Base-by-base conservation (phyloP, 2,888 invertebrate species). In the Cheilosia variabilis region DNA sequence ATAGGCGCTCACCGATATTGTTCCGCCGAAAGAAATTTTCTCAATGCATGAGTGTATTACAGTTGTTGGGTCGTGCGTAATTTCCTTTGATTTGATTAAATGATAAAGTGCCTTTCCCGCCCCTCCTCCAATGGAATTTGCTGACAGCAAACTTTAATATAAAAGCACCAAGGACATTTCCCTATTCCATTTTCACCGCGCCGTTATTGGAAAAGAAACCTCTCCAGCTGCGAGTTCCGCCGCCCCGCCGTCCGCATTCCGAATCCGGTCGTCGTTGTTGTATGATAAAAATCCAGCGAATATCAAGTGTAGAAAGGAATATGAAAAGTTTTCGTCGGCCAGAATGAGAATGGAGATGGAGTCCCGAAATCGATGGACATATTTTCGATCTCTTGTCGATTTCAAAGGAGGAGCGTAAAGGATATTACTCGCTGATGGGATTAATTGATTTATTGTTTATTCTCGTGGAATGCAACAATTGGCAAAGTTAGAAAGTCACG, bases 21-120 rank as follows among this genome's bases (percentile, higher is more conserved):
- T 60, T 60, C 47, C 58, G 27, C 1, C 37, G 27, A 37, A 34
- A 37, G 22, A 41, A 71, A 58, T 60, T 37, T 71, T 58, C 41
- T 27, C 15, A 58, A 37, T 37, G 58, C 71, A 47, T 47, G 2
- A 7, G 9, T 17, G 45, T 47, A 47, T 9, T n/a, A 72, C 52
- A 72, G 60, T 62, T 62, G 60, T 68, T 31, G 52, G 50, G n/a
- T 52, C 52, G 52, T 60, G 41, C 50, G 72, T 72, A 72, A 72
- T 72, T 60, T 72, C 72, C 60, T 47, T 52, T 72, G 72, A 72
- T 72, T 72, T 72, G 72, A 72, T 72, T 72, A 72, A 72, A 72
- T 72, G 72, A 72, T 72, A 72, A 72, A 72, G 60, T 72, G 71
- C 71, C 47, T 0, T 2, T 2, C 7, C 17, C 7, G 2, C n/a